Percentiles rank a stretch among this genome's conserved stretches.
Conservation (phyloP, 1,140 invertebrate species). For the Chymomyza costata region DNA sequence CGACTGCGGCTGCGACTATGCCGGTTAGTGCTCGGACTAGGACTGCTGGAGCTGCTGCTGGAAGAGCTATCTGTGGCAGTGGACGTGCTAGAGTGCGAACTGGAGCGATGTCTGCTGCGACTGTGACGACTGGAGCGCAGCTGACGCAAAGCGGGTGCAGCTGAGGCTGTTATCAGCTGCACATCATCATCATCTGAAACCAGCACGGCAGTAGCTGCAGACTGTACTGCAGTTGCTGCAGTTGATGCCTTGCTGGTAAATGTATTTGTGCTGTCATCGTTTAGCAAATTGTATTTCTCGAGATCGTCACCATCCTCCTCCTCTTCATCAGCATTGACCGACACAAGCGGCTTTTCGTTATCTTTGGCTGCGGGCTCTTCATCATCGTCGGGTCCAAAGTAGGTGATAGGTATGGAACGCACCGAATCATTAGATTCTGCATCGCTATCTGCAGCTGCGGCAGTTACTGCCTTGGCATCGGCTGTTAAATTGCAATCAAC, state of each 20-base stretch:
- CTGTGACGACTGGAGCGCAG: conserved; percentile 19
- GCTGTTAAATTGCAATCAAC: no score
- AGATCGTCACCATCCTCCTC: conserved; percentile 46
- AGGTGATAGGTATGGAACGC: conserved; percentile 73
- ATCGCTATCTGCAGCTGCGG: conserved; percentile 17
- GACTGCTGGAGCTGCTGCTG: conserved; percentile 24
- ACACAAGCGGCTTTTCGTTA: background rate
- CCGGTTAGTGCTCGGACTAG: no score
- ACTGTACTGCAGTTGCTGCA: background rate
- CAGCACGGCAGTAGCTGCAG: conserved; percentile 29
- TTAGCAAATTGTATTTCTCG: conserved; percentile 60
- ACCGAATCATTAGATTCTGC: conserved; percentile 58
- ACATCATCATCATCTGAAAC: conserved; percentile 69
- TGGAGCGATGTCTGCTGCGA: conserved; percentile 10
- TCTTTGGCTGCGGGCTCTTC: conserved; percentile 45
- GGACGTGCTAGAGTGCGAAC: conserved; percentile 3
- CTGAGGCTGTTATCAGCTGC: conserved; percentile 41
- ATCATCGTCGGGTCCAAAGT: conserved; percentile 69
- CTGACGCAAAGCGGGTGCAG: conserved; percentile 4
- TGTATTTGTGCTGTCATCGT: conserved; percentile 60
- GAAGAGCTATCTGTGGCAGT: conserved; percentile 14
- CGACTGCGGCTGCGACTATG: conserved; percentile 27
- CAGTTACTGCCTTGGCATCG: conserved; percentile 1
- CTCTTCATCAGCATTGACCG: conserved; percentile 21
- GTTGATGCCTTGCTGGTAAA: conserved; percentile 39